These are phyloP conservation scores for Nautilus pompilius DNA, from an alignment of 1,140 invertebrate species.

Conservation along the genomic window DNA sequence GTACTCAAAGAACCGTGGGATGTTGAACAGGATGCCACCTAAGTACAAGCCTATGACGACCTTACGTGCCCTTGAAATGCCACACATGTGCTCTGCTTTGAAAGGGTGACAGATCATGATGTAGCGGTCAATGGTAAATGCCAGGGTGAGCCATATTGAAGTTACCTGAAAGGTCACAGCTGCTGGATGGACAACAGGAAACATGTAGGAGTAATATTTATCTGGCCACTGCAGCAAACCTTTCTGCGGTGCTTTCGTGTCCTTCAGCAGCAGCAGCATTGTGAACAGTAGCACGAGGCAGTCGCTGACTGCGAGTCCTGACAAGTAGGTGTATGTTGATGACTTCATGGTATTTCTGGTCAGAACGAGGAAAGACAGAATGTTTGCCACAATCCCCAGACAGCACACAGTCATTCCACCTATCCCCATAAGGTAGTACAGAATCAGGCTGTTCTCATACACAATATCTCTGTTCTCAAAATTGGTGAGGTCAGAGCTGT, in stretches of 20 bases:
- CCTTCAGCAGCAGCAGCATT: slow-evolving; percentile 36
- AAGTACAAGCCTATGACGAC: slow-evolving; percentile 40
- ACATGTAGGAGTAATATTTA: slow-evolving; percentile 38
- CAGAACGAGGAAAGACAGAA: slow-evolving; percentile 49
- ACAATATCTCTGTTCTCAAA: neutral
- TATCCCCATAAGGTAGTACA: slow-evolving; percentile 50
- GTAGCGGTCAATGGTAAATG: slow-evolving; percentile 54
- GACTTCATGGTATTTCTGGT: slow-evolving; percentile 45
- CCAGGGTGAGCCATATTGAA: slow-evolving; percentile 54
- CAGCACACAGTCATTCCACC: slow-evolving; percentile 42
- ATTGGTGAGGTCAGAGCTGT: neutral
- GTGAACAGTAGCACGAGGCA: slow-evolving; percentile 44
- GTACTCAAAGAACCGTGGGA: slow-evolving; percentile 53
- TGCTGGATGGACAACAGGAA: slow-evolving; percentile 45
- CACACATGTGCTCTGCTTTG: slow-evolving; percentile 48
- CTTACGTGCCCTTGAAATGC: slow-evolving; percentile 34
- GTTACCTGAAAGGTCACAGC: slow-evolving; percentile 52
- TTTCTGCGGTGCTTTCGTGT: slow-evolving; percentile 29
- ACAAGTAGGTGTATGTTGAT: slow-evolving; percentile 51
- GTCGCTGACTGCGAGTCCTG: slow-evolving; percentile 51
- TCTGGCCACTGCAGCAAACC: slow-evolving; percentile 19
- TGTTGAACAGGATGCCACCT: slow-evolving; percentile 39
- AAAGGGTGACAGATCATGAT: slow-evolving; percentile 57
- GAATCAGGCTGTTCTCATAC: slow-evolving; percentile 15
- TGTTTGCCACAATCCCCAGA: slow-evolving; percentile 51